Evolutionary conservation across 2,888 invertebrate species (phyloP).

Genomic region (Drosophila anomelani): DNA sequence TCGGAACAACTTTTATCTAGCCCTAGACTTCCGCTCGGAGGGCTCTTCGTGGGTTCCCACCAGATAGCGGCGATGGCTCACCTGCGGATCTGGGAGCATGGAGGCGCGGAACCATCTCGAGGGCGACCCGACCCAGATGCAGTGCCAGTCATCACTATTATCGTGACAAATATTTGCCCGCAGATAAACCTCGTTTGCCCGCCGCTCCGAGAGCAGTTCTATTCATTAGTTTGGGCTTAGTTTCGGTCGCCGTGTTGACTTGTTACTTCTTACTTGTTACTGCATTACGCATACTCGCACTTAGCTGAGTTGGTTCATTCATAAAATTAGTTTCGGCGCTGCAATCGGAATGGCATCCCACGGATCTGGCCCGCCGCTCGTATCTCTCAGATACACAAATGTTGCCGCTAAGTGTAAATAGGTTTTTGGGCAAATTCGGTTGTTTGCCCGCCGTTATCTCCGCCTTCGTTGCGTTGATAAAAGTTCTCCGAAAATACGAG

Average conservation of each 20-base stretch:
- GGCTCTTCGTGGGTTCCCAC: constrained; percentile 22
- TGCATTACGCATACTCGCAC: constrained; percentile 82
- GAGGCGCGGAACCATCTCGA: constrained; percentile 13
- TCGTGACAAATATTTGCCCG: constrained; percentile 60
- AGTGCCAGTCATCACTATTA: constrained; percentile 43
- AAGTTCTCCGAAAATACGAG: constrained; percentile 30
- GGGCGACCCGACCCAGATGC: constrained; percentile 65
- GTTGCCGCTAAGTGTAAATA: constrained; percentile 76
- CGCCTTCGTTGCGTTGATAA: constrained; percentile 49
- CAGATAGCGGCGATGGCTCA: constrained; percentile 16
- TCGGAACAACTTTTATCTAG: constrained; percentile 45
- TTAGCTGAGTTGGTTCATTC: constrained; percentile 71
- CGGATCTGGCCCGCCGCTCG: constrained; percentile 16
- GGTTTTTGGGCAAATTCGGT: constrained; percentile 56
- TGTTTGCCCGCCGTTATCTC: constrained; percentile 42
- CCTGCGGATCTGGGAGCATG: constrained; percentile 20
- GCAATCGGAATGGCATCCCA: constrained; percentile 34
- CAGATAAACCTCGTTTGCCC: constrained; percentile 56
- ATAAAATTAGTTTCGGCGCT: constrained; percentile 63
- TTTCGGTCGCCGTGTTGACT: constrained; percentile 58
- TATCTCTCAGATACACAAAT: constrained; percentile 58
- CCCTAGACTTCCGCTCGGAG: constrained; percentile 24
- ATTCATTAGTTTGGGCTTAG: constrained; percentile 44
- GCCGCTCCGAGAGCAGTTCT: constrained; percentile 11
- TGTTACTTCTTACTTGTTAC: constrained; percentile 76